Base-by-base conservation (phyloP, 1,140 invertebrate genomes). In the Maniola jurtina region DNA sequence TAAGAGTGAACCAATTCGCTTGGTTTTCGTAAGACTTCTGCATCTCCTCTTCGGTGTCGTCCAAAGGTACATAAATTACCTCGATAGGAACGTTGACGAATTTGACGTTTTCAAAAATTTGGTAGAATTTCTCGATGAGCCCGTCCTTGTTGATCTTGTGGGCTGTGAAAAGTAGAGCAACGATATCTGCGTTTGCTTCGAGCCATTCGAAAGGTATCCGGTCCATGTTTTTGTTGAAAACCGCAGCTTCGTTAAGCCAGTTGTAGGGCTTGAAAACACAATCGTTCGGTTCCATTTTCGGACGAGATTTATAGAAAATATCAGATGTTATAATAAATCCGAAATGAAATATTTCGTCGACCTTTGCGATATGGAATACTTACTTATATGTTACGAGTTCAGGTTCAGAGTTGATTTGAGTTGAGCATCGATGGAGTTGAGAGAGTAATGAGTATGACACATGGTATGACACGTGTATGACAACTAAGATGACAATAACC, bases 1-100 rank as follows among this genome's bases (percentile, higher is more conserved):
- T 71, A 36, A 90, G 73, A 54, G 78, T 81, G 56, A 89, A 89
- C 88, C 86, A 90, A 61, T 90, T 89, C 6, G 88, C 85, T 75
- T 90, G 88, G 3, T 61, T 59, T 6, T 80, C 64, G 66, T 74
- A 90, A 45, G 70, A 72, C 5, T 67, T 59, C n/a, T 50, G 38
- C 70, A 79, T 78, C 7, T 82, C 78, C 34, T 76, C 71, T 55
- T 80, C 76, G 0, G 47, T 80, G 5, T 84, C 81, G 56, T 89
- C 88, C 75, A 84, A 73, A 0, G 88, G 84, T 47, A 89, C 69
- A 47, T 88, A 80, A 47, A 90, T 83, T 0, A 90, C 86, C 77
- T 90, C 86, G 55, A 89, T 71, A n/a, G 85, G 81, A 1, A 88
- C 47, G 64, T 88, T 83, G 0, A 75, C 47, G 34, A 77, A 70